Conservation (phyloP, 2,888 invertebrate genomes). For the Trichogramma evanescens region DNA sequence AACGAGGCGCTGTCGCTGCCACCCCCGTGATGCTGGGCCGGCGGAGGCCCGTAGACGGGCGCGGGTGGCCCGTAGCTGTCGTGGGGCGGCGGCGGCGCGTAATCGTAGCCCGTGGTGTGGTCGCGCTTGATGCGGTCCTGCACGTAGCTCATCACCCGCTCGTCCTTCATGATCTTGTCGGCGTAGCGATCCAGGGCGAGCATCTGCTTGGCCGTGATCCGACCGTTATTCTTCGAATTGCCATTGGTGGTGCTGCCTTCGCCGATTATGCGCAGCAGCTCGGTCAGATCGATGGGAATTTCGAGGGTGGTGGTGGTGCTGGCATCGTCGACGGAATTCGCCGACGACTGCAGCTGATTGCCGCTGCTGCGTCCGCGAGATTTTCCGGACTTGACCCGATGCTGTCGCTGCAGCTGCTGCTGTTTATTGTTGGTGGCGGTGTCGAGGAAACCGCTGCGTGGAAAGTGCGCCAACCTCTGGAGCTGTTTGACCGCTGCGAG, state of each 20-base stretch:
- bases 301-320: neutral
- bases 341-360: neutral
- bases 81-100: neutral
- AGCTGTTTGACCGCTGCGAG: slow-evolving; percentile 36
- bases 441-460: slow-evolving; percentile 18
- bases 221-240: neutral
- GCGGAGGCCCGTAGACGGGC: too few relatives aligned
- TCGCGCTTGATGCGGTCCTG: slow-evolving; percentile 28
- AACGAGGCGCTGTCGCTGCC: slow-evolving; percentile 30
- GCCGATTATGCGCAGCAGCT: slow-evolving; percentile 10
- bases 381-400: too few relatives aligned
- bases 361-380: too few relatives aligned
- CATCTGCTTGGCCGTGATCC: slow-evolving; percentile 7
- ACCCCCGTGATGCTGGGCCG: too few relatives aligned
- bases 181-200: slow-evolving; percentile 10
- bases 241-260: neutral
- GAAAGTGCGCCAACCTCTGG: slow-evolving; percentile 36
- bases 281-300: slow-evolving; percentile 16
- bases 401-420: neutral
- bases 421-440: neutral
- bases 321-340: neutral
- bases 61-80: neutral
- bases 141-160: slow-evolving; percentile 23
- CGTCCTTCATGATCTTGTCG: slow-evolving; percentile 18
- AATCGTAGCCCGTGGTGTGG: slow-evolving; percentile 4